These are phyloP conservation scores for Tuberolachnus salignus DNA, from an alignment of 2,888 invertebrate genomes.

Conservation along the genomic window DNA sequence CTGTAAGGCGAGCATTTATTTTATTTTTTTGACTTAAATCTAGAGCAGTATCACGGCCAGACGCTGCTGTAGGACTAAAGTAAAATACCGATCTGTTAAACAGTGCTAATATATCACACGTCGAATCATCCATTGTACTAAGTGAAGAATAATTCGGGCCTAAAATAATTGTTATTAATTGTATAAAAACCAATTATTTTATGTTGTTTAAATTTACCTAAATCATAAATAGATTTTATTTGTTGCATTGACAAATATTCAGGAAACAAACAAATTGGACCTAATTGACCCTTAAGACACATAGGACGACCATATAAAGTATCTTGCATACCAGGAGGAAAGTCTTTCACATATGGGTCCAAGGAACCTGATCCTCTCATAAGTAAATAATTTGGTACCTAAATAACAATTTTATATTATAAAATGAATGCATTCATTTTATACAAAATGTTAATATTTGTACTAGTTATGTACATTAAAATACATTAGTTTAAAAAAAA, in stretches of 20 bases:
- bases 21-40: slow-evolving; percentile 57
- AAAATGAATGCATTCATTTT: neutral
- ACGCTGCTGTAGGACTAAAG: slow-evolving; percentile 64
- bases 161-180: slow-evolving; percentile 7
- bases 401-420: neutral
- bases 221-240: slow-evolving; percentile 62
- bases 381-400: slow-evolving; percentile 64
- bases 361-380: slow-evolving; percentile 63
- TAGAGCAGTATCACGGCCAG: slow-evolving; percentile 58
- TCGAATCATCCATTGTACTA: slow-evolving; percentile 48
- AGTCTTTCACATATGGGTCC: slow-evolving; percentile 67
- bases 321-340: slow-evolving; percentile 67
- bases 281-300: slow-evolving; percentile 66
- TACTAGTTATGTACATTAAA: neutral
- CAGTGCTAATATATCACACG: slow-evolving; percentile 33
- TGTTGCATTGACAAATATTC: slow-evolving; percentile 63
- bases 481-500: neutral
- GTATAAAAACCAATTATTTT: slow-evolving; percentile 43
- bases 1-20: slow-evolving; percentile 56
- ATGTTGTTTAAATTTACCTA: slow-evolving; percentile 60
- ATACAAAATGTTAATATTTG: no score
- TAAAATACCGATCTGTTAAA: slow-evolving; percentile 50
- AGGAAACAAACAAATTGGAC: slow-evolving; percentile 65
- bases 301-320: slow-evolving; percentile 66
- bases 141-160: slow-evolving; percentile 52